Base-by-base conservation (phyloP, 2,888 invertebrate species). In the Idaea straminata region DNA sequence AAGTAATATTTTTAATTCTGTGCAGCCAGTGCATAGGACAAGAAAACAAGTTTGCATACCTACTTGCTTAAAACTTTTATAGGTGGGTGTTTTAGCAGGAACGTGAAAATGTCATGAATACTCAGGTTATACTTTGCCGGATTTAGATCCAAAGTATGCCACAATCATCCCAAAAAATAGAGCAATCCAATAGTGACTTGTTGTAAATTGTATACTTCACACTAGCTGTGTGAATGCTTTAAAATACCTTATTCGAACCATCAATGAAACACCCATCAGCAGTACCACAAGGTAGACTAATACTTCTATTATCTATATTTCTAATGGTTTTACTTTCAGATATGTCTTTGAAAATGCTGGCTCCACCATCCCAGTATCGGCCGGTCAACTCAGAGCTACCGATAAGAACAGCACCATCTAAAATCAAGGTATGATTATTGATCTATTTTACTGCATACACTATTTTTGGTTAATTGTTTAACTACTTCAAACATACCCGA, bases 321-420 rank as follows among this genome's bases (percentile, higher is more conserved):
- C 71, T 73, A 57, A 74, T 70, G 63, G 74, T 77, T 69, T 77
- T 78, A 16, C 82, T 83, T 25, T 86, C 83, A 59, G 66, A 62
- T n/a, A 85, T 72, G 67, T 81, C 78, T 62, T 83, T 78, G 66
- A 82, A 87, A 64, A 92, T 72, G 66, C 81, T 84, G 13, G 81
- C 88, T 60, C 86, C 87, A 62, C 93, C 93, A 75, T 88, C 89
- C 93, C 93, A 93, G 70, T 90, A 89, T 5, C 93, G 81, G 1
- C 93, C 93, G 25, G 91, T 92, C 60, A 92, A 72, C 76, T 93
- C 92, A 61, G 93, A 92, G 71, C 87, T 86, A 1, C 93, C 93
- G 57, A 93, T 74, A 16, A 93, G 77, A 6, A 88, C 75, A 61
- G 82, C 85, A n/a, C 91, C 89, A 84, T 92, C 93, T 93, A 74